phyloP scores from a whole-genome alignment of 2,888 invertebrate genomes.

The Lithophane socia region DNA sequence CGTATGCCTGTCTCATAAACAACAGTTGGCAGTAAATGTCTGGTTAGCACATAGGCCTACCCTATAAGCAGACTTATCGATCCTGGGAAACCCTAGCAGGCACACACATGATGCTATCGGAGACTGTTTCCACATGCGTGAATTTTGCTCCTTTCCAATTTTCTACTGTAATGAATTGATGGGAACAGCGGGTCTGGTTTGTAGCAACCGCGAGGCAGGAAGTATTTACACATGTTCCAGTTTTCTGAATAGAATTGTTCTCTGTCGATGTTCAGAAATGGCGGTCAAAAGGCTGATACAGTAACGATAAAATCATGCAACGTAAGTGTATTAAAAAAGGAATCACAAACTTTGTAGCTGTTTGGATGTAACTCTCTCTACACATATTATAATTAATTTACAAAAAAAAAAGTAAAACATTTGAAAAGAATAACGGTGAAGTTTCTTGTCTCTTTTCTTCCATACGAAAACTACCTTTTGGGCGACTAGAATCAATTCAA shows the following conservation, averaged over 20 bases:
- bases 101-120: not conserved
- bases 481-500: no score
- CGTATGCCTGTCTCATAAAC: constrained; percentile 36
- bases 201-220: constrained; percentile 35
- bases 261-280: not conserved
- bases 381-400: no score
- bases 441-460: no score
- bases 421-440: no score
- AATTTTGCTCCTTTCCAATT: constrained; percentile 26
- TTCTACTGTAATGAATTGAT: constrained; percentile 22
- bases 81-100: constrained; percentile 40
- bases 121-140: constrained; percentile 3
- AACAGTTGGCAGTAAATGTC: constrained; percentile 22
- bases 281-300: not conserved
- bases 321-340: not conserved
- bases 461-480: no score
- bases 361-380: no score
- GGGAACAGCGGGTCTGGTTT: constrained; percentile 33
- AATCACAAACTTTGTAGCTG: not conserved
- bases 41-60: constrained; percentile 26
- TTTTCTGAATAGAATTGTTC: constrained; percentile 37
- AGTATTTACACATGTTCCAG: constrained; percentile 23
- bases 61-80: constrained; percentile 39
- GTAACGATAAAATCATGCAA: not conserved
- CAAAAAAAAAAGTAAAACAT: no score